A percentile compares a stretch with the other conserved stretches of the same genome.
These are phyloP conservation scores for Ophiodon elongatus DNA, from an alignment of 2,113 vertebrate species.

Conservation along the genomic window DNA sequence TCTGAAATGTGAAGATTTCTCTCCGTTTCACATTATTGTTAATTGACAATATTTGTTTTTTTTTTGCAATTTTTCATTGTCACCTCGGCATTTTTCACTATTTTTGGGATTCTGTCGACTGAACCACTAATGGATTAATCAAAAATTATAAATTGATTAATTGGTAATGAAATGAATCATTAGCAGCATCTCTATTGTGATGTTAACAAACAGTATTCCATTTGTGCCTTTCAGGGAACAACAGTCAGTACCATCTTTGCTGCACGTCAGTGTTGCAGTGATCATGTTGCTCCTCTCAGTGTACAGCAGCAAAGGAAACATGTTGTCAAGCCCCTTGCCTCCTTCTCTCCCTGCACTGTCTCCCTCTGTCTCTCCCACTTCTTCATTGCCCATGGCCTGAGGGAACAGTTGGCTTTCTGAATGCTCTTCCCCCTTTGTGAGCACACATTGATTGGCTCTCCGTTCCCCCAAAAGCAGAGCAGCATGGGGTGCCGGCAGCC, in stretches of 20 bases:
- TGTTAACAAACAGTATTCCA: neutral
- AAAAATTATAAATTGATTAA: neutral
- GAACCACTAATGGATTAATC: neutral
- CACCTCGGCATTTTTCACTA: neutral
- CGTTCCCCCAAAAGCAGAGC: slow-evolving; percentile 76
- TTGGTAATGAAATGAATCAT: neutral
- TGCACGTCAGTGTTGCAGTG: slow-evolving; percentile 49
- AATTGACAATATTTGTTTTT: neutral
- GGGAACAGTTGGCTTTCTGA: slow-evolving; percentile 84
- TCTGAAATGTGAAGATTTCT: neutral
- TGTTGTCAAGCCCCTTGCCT: slow-evolving; percentile 70
- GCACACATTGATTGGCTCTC: slow-evolving; percentile 81
- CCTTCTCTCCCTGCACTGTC: slow-evolving; percentile 54
- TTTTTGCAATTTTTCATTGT: too few relatives aligned
- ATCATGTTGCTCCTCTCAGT: slow-evolving; percentile 67
- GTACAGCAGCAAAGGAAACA: slow-evolving; percentile 71
- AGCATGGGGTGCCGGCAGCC: slow-evolving; percentile 78
- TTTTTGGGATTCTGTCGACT: neutral
- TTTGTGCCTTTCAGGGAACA: slow-evolving; percentile 9
- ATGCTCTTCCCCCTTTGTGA: slow-evolving; percentile 80
- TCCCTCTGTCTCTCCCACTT: slow-evolving; percentile 67
- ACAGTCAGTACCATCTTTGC: slow-evolving; percentile 14
- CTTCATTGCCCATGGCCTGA: slow-evolving; percentile 74
- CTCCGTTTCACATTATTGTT: neutral
- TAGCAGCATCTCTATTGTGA: neutral